These are phyloP conservation scores for Morone chrysops DNA, from an alignment of 2,113 vertebrate genomes.

Conservation along the genomic window DNA sequence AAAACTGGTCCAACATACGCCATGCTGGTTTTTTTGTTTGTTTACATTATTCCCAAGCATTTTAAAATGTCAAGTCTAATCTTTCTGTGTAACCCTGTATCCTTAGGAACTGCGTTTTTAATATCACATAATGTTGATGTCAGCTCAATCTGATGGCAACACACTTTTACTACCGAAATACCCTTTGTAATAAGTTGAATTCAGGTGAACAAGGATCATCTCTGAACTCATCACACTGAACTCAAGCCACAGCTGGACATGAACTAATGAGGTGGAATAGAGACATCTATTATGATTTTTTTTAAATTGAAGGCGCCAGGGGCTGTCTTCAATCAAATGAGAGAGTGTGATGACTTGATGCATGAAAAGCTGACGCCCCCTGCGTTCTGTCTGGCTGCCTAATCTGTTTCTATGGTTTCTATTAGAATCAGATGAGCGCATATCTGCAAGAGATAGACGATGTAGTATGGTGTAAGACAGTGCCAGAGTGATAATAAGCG, in stretches of 20 bases:
- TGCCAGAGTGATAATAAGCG: slow-evolving; percentile 63
- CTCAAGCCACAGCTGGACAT: slow-evolving; percentile 33
- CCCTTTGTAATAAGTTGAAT: not conserved
- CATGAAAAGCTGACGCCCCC: slow-evolving; percentile 32
- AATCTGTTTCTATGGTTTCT: slow-evolving; percentile 64
- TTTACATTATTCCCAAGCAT: slow-evolving; percentile 44
- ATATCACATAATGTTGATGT: slow-evolving; percentile 14
- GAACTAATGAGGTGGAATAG: slow-evolving; percentile 22
- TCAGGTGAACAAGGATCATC: not conserved
- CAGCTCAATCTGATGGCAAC: not conserved
- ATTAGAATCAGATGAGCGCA: slow-evolving; percentile 34
- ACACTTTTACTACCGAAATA: slow-evolving; percentile 31
- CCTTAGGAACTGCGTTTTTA: not conserved
- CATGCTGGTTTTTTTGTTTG: slow-evolving; percentile 7
- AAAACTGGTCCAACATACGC: not conserved
- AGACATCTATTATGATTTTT: slow-evolving; percentile 9
- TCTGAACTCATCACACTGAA: slow-evolving; percentile 27
- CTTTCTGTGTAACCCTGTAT: slow-evolving; percentile 12
- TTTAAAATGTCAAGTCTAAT: slow-evolving; percentile 31
- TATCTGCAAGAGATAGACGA: slow-evolving; percentile 26
- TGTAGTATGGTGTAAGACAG: slow-evolving; percentile 48
- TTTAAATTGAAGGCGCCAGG: not conserved
- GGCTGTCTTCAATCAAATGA: slow-evolving; percentile 39
- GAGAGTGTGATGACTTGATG: slow-evolving; percentile 40
- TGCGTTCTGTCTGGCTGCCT: slow-evolving; percentile 32